Evolutionary conservation across 1,140 invertebrate genomes (phyloP), one percentile per base, ranked within the genome.

Genomic region (Vanessa atalanta): DNA sequence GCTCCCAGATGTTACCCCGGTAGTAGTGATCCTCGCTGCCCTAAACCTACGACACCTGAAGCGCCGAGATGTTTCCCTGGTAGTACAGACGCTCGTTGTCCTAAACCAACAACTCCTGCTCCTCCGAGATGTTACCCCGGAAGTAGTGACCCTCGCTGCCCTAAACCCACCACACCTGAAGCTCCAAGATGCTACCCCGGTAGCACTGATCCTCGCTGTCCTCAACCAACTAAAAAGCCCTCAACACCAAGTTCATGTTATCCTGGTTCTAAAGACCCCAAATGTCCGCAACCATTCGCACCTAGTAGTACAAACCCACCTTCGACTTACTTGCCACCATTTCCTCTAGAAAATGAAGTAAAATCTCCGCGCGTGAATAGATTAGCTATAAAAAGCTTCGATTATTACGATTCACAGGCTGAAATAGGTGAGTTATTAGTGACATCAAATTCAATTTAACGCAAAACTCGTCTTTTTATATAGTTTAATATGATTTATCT

Each of bases 201-300:
- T 7, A 82, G 80, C n/a, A 87, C 78, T 4, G 91, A 93, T 85
- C 93, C 93, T 43, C 37, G 37, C 37, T 43, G 37, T 9, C 37
- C 37, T 43, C 1, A 43, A 43, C 37, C 37, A 8, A 75, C 83
- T 11, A 60, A 79, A 70, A 80, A 83, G 8, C 82, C 89, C 47
- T 55, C 88, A 9, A 88, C 91, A 7, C 92, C 93, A 11, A 89
- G 89, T 64, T 93, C 93, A 47, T 95, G 94, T 77, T 95, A 93
- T 73, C 94, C 94, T 8, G 94, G 94, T 51, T 94, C 94, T 13
- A 93, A 86, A 57, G 94, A 95, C 89, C 94, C 94, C 9, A 94
- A 93, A 67, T 95, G 94, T 73, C 94, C 94, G 6, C 91, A 93
- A 73, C 92, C 93, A 31, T 93, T 93, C 20, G 88, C 87, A 16